A percentile compares a stretch with the other conserved stretches of the same genome.
These are phyloP conservation scores for Trichoplusia ni DNA, from an alignment of 1,140 invertebrate species.

Conservation along the genomic window DNA sequence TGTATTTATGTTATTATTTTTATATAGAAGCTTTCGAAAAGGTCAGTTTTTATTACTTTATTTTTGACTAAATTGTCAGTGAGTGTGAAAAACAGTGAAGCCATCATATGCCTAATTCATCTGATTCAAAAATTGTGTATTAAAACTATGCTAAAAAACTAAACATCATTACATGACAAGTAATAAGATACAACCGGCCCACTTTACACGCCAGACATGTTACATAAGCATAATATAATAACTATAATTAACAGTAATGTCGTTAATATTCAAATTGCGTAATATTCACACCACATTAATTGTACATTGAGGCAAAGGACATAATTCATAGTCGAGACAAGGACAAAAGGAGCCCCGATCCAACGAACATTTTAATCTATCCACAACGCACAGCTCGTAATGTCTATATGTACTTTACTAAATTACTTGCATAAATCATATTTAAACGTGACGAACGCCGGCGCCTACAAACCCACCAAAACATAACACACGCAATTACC, in stretches of 20 bases:
- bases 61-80: no score
- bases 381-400: constrained; percentile 55
- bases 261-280: constrained; percentile 15
- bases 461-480: constrained; percentile 38
- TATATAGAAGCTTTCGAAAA: no score
- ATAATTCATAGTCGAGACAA: constrained; percentile 53
- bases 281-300: constrained; percentile 6
- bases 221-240: constrained; percentile 5
- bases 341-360: constrained; percentile 50
- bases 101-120: not conserved
- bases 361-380: constrained; percentile 72
- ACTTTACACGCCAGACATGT: not conserved
- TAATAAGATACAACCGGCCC: not conserved
- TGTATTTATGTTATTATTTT: no score
- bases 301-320: constrained; percentile 32
- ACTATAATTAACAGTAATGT: constrained; percentile 14
- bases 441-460: constrained; percentile 70
- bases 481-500: constrained; percentile 27
- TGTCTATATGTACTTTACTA: constrained; percentile 76
- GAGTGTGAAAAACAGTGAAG: no score
- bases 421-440: constrained; percentile 80
- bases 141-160: not conserved
- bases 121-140: not conserved
- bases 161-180: not conserved
- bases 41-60: no score